These are phyloP conservation scores for Drosophila equinoxialis DNA, from an alignment of 1,140 invertebrate species.

Conservation along the genomic window DNA sequence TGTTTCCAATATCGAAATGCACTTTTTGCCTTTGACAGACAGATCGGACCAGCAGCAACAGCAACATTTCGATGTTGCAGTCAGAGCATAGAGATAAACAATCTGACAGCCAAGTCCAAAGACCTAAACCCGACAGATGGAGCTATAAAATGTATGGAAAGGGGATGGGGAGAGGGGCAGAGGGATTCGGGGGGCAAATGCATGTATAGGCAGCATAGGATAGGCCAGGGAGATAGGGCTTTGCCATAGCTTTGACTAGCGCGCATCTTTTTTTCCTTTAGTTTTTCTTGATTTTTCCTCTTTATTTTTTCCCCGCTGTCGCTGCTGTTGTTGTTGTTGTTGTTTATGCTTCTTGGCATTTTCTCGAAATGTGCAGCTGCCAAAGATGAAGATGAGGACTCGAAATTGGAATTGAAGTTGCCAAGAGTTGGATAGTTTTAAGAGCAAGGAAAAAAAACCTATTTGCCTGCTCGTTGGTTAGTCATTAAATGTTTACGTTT, in stretches of 20 bases:
- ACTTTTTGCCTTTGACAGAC: conserved; percentile 69
- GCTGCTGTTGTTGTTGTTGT: conserved; percentile 8
- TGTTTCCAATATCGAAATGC: conserved; percentile 74
- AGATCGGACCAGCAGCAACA: conserved; percentile 28
- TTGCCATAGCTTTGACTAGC: neutral
- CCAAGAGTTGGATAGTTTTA: neutral
- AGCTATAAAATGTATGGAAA: conserved; percentile 22
- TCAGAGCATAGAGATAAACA: conserved; percentile 55
- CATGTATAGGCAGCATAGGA: neutral
- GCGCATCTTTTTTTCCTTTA: neutral
- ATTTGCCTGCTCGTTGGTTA: conserved; percentile 3
- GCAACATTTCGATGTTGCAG: conserved; percentile 20
- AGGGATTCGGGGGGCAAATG: neutral
- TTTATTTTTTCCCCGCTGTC: too few species aligned
- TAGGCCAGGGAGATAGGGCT: conserved; percentile 16
- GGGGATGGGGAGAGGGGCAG: neutral
- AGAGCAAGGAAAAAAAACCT: neutral
- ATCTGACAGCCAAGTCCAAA: conserved; percentile 60
- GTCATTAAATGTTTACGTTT: conserved; percentile 10
- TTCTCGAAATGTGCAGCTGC: conserved; percentile 23
- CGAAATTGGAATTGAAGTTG: conserved; percentile 4
- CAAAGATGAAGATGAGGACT: conserved; percentile 16
- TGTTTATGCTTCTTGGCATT: conserved; percentile 47
- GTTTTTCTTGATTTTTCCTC: neutral
- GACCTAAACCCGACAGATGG: conserved; percentile 37